These are phyloP conservation scores for Tenthredo distinguenda DNA, from an alignment of 2,888 invertebrate species.

Conservation along the genomic window DNA sequence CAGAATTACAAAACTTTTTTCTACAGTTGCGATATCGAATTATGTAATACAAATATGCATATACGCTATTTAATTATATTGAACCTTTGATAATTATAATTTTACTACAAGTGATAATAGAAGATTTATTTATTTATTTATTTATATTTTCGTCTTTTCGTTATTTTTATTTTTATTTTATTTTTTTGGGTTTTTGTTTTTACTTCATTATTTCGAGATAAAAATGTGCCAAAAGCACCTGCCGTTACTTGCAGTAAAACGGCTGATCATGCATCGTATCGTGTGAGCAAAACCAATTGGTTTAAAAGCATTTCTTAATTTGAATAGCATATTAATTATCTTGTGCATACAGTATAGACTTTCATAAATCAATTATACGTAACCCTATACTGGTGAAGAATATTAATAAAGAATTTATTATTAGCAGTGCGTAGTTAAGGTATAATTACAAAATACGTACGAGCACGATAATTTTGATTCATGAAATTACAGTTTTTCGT, in stretches of 20 bases:
- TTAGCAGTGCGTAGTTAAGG: background rate
- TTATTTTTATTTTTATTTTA: background rate
- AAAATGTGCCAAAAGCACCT: conserved; percentile 42
- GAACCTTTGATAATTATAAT: background rate
- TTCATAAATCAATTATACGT: conserved; percentile 2
- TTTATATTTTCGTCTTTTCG: background rate
- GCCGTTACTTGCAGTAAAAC: conserved; percentile 3
- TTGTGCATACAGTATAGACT: conserved; percentile 13
- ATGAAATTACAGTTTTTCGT: conserved; percentile 19
- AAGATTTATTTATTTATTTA: conserved; percentile 1
- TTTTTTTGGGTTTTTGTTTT: conserved; percentile 52
- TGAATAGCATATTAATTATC: conserved; percentile 1
- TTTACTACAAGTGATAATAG: background rate
- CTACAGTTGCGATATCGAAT: background rate
- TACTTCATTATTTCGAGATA: conserved; percentile 19
- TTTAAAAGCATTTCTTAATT: background rate
- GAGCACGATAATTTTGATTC: conserved; percentile 33
- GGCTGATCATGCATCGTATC: conserved; percentile 32
- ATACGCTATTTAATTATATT: background rate
- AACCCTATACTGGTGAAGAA: background rate
- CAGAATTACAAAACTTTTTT: background rate
- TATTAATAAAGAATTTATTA: conserved; percentile 11
- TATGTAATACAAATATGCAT: background rate
- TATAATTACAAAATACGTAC: conserved; percentile 23
- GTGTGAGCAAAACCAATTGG: background rate